Percentiles rank a stretch among this genome's conserved stretches.
Conservation (phyloP, 2,888 invertebrate genomes). For the Pachymerium ferrugineum region DNA sequence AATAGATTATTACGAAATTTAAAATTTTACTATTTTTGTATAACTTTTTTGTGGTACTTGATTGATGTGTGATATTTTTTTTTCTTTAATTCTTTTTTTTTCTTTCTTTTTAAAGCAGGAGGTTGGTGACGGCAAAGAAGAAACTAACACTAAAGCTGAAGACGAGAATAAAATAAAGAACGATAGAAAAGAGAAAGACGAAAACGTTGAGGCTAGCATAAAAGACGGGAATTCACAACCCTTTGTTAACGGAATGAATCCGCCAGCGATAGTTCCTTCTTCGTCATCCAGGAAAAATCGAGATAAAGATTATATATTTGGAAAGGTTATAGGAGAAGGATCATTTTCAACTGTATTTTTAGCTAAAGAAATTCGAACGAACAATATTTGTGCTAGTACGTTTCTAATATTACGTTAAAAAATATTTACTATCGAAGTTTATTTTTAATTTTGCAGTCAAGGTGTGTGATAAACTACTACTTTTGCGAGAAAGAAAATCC, state of each 20-base stretch:
- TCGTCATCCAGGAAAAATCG: slow-evolving; percentile 56
- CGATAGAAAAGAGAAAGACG: too few species aligned
- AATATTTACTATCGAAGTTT: background rate
- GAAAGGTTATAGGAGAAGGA: slow-evolving; percentile 92
- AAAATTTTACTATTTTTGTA: too few species aligned
- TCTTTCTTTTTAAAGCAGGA: too few species aligned
- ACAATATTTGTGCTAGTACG: slow-evolving; percentile 86
- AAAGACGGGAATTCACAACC: background rate
- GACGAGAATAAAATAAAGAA: too few species aligned
- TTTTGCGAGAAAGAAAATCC: slow-evolving; percentile 85
- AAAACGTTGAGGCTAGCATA: too few species aligned
- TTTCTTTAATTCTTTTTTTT: too few species aligned
- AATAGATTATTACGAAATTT: too few species aligned
- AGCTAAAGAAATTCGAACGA: slow-evolving; percentile 82
- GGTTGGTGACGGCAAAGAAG: too few species aligned
- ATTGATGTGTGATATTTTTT: too few species aligned
- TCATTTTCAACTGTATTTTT: slow-evolving; percentile 92
- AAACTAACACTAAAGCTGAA: too few species aligned
- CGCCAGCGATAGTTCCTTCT: background rate
- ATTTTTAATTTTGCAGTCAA: slow-evolving; percentile 66
- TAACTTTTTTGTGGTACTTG: too few species aligned
- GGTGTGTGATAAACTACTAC: slow-evolving; percentile 93
- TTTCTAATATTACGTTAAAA: background rate
- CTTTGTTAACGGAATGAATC: background rate
- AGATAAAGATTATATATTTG: slow-evolving; percentile 88